A percentile compares a stretch with the other conserved stretches of the same genome.
These are phyloP conservation scores for Apocheima hispidaria DNA, from an alignment of 2,888 invertebrate species.

Conservation along the genomic window DNA sequence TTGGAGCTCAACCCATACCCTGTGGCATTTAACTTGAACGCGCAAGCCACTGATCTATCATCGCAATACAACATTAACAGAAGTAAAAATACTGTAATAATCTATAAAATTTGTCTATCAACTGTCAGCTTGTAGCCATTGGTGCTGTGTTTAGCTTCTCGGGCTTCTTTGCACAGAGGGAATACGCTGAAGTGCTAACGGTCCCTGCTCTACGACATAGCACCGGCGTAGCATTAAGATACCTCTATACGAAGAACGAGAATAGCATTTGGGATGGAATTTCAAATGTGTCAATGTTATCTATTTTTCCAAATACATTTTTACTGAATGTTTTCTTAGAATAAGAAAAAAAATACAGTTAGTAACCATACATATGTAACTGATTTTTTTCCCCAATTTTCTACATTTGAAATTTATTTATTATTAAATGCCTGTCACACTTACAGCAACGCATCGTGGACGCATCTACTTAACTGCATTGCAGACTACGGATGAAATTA, in stretches of 20 bases:
- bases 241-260: constrained; percentile 30
- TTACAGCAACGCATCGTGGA: no score
- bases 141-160: constrained; percentile 6
- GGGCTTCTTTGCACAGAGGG: constrained; percentile 43
- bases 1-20: no score
- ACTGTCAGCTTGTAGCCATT: not conserved
- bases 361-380: no score
- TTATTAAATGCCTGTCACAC: no score
- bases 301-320: not conserved
- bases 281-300: constrained; percentile 5
- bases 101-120: not conserved
- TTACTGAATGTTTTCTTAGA: not conserved
- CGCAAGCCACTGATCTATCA: no score
- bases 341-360: not conserved
- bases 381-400: no score
- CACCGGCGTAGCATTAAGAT: constrained; percentile 41
- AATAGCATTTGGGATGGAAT: constrained; percentile 31
- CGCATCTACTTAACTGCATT: no score
- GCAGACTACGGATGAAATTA: no score
- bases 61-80: no score
- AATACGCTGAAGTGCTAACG: constrained; percentile 64
- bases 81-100: no score
- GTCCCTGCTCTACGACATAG: constrained; percentile 51
- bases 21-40: no score
- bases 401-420: no score